Evolutionary conservation across 2,113 vertebrate species (phyloP), one percentile per base, ranked within the genome.

Genomic region (Todiramphus chloris): DNA sequence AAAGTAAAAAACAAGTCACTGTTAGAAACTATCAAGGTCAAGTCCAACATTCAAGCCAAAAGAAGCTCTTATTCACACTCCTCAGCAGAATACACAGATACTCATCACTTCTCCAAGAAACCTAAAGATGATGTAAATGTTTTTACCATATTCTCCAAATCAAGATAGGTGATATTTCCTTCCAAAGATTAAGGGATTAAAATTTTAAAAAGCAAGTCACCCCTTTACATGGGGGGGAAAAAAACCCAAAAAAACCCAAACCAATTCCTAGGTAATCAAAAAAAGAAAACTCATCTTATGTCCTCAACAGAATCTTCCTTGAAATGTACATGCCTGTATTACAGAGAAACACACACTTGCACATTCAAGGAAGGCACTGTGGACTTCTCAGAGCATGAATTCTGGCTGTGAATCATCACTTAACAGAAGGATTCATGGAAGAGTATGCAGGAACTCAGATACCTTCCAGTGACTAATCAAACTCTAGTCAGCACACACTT

Each of bases 381-480:
- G 6, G 59, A 93, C 86, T 94, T 87, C 68, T 90, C 5, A 0
- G 23, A 91, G 76, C 46, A 72, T 69, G 94, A 92, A 87, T 82
- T 95, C 85, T 62, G 21, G 81, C 48, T 93, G 68, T 96, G 96
- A 96, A 89, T 96, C 96, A 97, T 87, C 82, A 76, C 56, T 91
- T 94, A 74, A 91, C 75, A 66, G 53, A 77, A 73, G 37, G 39
- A 93, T 81, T 79, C 53, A 78, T 48, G 53, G 79, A 88, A 93
- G 70, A 84, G 18, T 44, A n/a, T 21, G 44, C 19, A 92, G 79
- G 90, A 96, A 92, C 15, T 68, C 83, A 48, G 64, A 24, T n/a
- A 81, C 84, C 89, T 97, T 91, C 93, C 96, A 73, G 37, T 96
- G 95, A 96, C 92, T 90, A 89, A 89, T 46, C 90, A 89, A 90